Conservation (phyloP, 2,797 vertebrate species). For the Sardinella longiceps region DNA sequence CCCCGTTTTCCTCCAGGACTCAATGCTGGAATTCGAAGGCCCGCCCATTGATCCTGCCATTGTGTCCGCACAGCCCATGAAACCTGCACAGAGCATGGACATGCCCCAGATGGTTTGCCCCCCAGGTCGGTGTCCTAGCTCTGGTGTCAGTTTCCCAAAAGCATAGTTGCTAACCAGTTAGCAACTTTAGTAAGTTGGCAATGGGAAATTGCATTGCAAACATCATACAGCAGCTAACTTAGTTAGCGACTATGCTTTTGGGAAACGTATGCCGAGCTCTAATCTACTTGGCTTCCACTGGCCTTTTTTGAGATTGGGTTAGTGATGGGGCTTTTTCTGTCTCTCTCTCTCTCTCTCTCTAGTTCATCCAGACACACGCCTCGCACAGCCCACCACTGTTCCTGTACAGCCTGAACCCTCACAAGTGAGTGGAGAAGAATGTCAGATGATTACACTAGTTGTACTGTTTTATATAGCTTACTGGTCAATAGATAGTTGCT, state of each 20-base stretch:
- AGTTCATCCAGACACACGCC: slow-evolving; percentile 90
- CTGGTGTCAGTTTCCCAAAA: no score
- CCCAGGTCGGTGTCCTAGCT: slow-evolving; percentile 84
- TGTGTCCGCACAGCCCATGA: slow-evolving; percentile 96
- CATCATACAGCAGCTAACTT: no score
- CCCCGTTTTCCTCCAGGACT: slow-evolving; percentile 78
- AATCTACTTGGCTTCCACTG: no score
- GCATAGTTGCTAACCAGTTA: no score
- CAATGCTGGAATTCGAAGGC: slow-evolving; percentile 96
- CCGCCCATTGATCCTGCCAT: slow-evolving; percentile 95
- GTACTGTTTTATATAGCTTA: no score
- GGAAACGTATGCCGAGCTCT: no score
- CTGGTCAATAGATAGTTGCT: no score
- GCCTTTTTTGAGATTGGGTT: background rate
- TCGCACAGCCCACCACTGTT: slow-evolving; percentile 86
- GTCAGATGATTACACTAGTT: no score
- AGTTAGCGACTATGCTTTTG: no score
- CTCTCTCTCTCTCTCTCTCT: slow-evolving; percentile 31
- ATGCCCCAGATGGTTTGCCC: slow-evolving; percentile 92
- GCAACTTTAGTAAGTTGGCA: no score
- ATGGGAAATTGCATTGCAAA: no score
- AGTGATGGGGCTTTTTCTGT: background rate
- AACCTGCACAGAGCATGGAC: slow-evolving; percentile 86
- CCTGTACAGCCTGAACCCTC: slow-evolving; percentile 89
- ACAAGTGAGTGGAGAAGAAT: slow-evolving; percentile 77